These are phyloP conservation scores for Agonopterix alstromeriana DNA, from an alignment of 2,888 invertebrate genomes.

Conservation along the genomic window DNA sequence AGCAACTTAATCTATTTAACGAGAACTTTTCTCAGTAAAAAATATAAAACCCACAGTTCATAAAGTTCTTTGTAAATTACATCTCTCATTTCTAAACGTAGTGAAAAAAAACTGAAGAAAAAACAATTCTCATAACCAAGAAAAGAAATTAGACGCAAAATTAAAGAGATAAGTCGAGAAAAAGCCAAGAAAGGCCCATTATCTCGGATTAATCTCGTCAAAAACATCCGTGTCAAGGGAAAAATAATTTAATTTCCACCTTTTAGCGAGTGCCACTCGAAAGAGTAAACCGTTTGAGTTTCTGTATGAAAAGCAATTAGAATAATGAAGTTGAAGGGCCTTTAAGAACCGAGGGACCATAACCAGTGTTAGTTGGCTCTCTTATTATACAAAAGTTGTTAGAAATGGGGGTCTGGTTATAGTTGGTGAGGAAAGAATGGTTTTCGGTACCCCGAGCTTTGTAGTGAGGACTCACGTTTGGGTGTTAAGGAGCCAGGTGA, in stretches of 20 bases:
- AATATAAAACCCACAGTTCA: no score
- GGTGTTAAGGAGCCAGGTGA: no score
- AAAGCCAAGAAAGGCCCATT: conserved; percentile 30
- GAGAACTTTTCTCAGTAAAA: no score
- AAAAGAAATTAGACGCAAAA: conserved; percentile 6
- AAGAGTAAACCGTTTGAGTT: conserved; percentile 50
- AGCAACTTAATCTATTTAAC: no score
- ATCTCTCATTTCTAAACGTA: no score
- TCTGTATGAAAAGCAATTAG: conserved; percentile 55
- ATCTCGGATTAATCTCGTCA: conserved; percentile 51
- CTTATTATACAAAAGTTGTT: not conserved
- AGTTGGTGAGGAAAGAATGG: conserved; percentile 16
- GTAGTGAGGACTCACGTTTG: no score
- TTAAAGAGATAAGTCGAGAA: conserved; percentile 20
- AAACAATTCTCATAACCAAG: no score
- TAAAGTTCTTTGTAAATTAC: no score
- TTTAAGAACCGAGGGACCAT: conserved; percentile 21
- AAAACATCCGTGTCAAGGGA: conserved; percentile 35
- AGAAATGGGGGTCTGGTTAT: conserved; percentile 8
- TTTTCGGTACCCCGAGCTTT: conserved; percentile 11
- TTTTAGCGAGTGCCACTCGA: conserved; percentile 49
- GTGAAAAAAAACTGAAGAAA: no score
- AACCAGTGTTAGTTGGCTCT: not conserved
- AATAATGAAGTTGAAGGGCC: conserved; percentile 66
- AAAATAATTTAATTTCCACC: conserved; percentile 69